phyloP scores from a whole-genome alignment of 2,113 vertebrate genomes.

The Osmerus mordax region DNA sequence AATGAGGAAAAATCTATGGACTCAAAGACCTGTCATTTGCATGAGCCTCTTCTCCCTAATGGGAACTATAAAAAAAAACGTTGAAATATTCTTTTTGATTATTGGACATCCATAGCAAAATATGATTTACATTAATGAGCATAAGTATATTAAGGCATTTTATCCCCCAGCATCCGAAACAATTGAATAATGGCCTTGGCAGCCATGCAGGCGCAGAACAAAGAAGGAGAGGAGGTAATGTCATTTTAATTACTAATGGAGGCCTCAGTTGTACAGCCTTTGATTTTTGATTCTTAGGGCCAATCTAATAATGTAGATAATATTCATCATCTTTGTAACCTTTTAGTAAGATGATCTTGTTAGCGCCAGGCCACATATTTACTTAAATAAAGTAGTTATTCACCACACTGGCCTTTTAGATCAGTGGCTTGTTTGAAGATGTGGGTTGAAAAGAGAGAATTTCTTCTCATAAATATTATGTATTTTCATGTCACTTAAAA shows the following conservation, averaged over 20 bases:
- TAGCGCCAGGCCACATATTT: slow-evolving; percentile 47
- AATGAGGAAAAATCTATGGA: slow-evolving; percentile 69
- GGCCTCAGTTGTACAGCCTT: slow-evolving; percentile 70
- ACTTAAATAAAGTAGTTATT: slow-evolving; percentile 65
- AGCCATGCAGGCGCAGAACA: slow-evolving; percentile 52
- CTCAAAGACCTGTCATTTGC: slow-evolving; percentile 71
- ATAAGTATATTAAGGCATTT: slow-evolving; percentile 81
- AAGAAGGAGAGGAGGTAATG: slow-evolving; percentile 62
- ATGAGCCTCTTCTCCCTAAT: slow-evolving; percentile 68
- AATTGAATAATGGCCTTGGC: slow-evolving; percentile 75
- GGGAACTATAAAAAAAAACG: slow-evolving; percentile 70
- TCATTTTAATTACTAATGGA: slow-evolving; percentile 79
- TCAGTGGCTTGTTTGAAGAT: slow-evolving; percentile 66
- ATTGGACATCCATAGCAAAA: slow-evolving; percentile 83
- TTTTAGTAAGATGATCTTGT: slow-evolving; percentile 66
- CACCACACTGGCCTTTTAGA: slow-evolving; percentile 44
- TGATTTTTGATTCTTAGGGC: slow-evolving; percentile 67
- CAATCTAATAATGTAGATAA: slow-evolving; percentile 73
- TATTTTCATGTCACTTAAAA: slow-evolving; percentile 45
- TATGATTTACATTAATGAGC: slow-evolving; percentile 84
- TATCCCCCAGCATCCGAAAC: slow-evolving; percentile 72
- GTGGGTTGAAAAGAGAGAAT: slow-evolving; percentile 54
- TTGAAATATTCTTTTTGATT: slow-evolving; percentile 81
- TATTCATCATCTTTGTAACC: slow-evolving; percentile 71
- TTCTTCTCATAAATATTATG: slow-evolving; percentile 34